phyloP scores from a whole-genome alignment of 2,113 vertebrate genomes.

The Hirundichthys speculiger region DNA sequence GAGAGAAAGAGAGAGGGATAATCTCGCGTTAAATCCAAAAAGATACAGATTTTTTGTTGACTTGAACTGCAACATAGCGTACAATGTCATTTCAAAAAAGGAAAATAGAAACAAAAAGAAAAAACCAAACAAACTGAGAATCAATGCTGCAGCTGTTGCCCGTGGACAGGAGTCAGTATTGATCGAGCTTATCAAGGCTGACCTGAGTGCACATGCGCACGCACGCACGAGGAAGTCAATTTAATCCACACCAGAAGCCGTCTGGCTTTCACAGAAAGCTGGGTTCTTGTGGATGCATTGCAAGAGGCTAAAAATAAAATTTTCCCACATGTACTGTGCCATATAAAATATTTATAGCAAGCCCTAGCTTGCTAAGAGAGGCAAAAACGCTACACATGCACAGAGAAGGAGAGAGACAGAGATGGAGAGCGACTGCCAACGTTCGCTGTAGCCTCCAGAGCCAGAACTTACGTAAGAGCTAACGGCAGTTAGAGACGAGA shows the following conservation, averaged over 20 bases:
- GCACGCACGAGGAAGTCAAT: background rate
- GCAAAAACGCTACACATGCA: constrained; percentile 45
- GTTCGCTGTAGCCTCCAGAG: constrained; percentile 38
- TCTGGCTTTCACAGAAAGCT: constrained; percentile 32
- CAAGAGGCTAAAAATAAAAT: constrained; percentile 80
- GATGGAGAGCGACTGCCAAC: constrained; percentile 35
- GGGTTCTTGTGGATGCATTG: constrained; percentile 40
- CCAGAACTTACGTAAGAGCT: constrained; percentile 67
- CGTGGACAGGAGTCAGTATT: constrained; percentile 27
- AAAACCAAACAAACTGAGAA: constrained; percentile 26
- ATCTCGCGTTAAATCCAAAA: constrained; percentile 34
- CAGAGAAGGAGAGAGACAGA: constrained; percentile 27
- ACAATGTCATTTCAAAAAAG: constrained; percentile 29
- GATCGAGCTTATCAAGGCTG: constrained; percentile 28
- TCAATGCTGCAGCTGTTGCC: constrained; percentile 33
- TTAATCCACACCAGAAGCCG: constrained; percentile 25
- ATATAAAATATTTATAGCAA: constrained; percentile 85
- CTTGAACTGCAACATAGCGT: background rate
- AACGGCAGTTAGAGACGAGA: constrained; percentile 38
- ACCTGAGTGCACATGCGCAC: constrained; percentile 18
- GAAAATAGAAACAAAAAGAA: too few relatives aligned
- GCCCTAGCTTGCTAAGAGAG: constrained; percentile 74
- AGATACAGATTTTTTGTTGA: constrained; percentile 19
- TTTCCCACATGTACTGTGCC: constrained; percentile 82
- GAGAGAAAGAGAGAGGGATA: constrained; percentile 40